These are phyloP conservation scores for Sesia apiformis DNA, from an alignment of 2,888 invertebrate genomes.

Conservation along the genomic window DNA sequence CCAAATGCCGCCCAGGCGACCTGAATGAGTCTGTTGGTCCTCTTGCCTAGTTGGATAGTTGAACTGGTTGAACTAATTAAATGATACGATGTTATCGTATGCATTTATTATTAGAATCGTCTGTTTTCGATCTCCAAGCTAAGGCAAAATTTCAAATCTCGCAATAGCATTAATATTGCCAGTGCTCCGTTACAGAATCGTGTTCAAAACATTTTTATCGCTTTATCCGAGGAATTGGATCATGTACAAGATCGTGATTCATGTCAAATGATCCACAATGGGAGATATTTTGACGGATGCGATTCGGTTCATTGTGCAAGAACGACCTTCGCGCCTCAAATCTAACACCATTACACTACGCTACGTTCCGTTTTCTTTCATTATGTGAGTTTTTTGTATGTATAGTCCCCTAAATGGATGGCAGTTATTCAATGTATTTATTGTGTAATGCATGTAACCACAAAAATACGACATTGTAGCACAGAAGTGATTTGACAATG, in stretches of 20 bases:
- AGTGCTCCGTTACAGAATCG: conserved; percentile 3
- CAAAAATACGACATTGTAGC: no score
- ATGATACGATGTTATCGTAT: no score
- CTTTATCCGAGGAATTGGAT: conserved; percentile 29
- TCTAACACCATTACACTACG: background rate
- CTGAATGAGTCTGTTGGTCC: no score
- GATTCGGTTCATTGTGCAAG: conserved; percentile 45
- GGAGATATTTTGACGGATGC: conserved; percentile 41
- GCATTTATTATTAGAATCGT: no score
- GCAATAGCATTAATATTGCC: no score
- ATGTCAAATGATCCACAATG: conserved; percentile 41
- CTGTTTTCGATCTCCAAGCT: no score
- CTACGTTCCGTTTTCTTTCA: conserved; percentile 23
- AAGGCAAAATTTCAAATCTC: no score
- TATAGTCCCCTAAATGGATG: background rate
- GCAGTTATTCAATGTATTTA: background rate
- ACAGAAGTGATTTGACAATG: no score
- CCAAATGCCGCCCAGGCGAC: no score
- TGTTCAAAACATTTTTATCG: conserved; percentile 13
- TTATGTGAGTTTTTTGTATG: conserved; percentile 1
- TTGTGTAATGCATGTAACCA: no score
- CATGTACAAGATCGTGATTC: conserved; percentile 34
- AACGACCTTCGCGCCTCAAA: conserved; percentile 34
- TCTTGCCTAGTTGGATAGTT: no score
- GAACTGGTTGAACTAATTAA: no score